Percentiles rank a stretch among this genome's conserved stretches.
These are phyloP conservation scores for Pseudopodoces humilis DNA, from an alignment of 2,113 vertebrate species.

Conservation along the genomic window DNA sequence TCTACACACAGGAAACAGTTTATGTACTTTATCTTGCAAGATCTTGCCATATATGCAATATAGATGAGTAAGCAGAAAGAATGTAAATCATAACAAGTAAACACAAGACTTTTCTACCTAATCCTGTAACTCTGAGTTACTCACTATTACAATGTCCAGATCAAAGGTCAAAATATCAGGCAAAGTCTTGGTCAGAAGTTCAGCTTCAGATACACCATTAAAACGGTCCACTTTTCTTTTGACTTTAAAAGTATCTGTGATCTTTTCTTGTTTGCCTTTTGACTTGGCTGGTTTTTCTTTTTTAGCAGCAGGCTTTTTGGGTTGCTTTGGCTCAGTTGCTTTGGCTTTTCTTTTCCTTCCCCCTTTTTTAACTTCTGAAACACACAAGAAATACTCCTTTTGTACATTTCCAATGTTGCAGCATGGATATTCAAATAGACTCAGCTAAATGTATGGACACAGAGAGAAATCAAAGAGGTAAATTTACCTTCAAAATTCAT, in stretches of 20 bases:
- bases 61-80: background rate
- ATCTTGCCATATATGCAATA: background rate
- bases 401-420: background rate
- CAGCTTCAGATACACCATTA: conserved; percentile 95
- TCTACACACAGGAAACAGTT: background rate
- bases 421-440: background rate
- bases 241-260: conserved; percentile 95
- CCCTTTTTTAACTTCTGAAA: conserved; percentile 80
- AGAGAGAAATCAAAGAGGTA: background rate
- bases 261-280: conserved; percentile 94
- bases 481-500: background rate
- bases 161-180: conserved; percentile 95
- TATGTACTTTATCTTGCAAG: background rate
- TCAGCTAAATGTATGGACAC: background rate
- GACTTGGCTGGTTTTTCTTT: conserved; percentile 74
- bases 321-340: conserved; percentile 69
- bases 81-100: background rate
- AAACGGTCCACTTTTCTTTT: conserved; percentile 97
- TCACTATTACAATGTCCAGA: conserved; percentile 98
- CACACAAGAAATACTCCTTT: background rate
- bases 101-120: background rate
- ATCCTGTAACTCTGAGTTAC: conserved; percentile 31
- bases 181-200: conserved; percentile 94
- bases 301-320: conserved; percentile 70
- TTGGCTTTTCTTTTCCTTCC: conserved; percentile 84